A percentile compares a stretch with the other conserved stretches of the same genome.
These are phyloP conservation scores for Drosophila parthenogenetica DNA, from an alignment of 2,888 invertebrate species.

Conservation along the genomic window DNA sequence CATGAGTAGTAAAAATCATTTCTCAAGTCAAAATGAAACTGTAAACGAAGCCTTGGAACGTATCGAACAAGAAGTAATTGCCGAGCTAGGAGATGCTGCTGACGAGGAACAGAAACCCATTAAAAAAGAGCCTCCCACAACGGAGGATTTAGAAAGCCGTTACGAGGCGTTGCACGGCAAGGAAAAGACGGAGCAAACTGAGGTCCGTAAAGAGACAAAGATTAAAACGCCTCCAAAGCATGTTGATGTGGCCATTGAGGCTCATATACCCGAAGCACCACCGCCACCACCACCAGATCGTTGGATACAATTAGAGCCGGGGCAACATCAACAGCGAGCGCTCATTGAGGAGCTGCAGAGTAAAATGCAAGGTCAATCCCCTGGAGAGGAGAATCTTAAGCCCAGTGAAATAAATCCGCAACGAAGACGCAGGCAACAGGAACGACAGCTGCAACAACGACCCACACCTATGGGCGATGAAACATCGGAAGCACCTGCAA, in stretches of 20 bases:
- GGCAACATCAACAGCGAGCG: slow-evolving; percentile 66
- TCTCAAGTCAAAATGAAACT: slow-evolving; percentile 50
- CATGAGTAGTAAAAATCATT: slow-evolving; percentile 63
- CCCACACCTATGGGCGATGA: slow-evolving; percentile 78
- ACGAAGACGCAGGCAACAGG: slow-evolving; percentile 44
- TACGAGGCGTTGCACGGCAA: slow-evolving; percentile 59
- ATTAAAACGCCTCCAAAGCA: slow-evolving; percentile 31
- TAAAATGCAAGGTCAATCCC: slow-evolving; percentile 65
- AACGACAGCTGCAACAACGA: slow-evolving; percentile 50
- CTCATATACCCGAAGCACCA: slow-evolving; percentile 68
- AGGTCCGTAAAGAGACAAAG: slow-evolving; percentile 6
- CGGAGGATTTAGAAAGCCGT: slow-evolving; percentile 70
- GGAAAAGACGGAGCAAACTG: slow-evolving; percentile 45
- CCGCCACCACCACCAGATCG: slow-evolving; percentile 56
- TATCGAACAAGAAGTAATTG: slow-evolving; percentile 65
- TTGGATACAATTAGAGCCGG: slow-evolving; percentile 37
- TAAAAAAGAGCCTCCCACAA: slow-evolving; percentile 59
- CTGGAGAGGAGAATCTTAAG: slow-evolving; percentile 71
- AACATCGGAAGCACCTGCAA: slow-evolving; percentile 84
- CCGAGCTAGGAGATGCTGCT: slow-evolving; percentile 37
- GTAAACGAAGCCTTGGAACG: slow-evolving; percentile 64
- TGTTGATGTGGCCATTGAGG: slow-evolving; percentile 67
- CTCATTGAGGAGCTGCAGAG: slow-evolving; percentile 79
- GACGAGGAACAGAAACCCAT: slow-evolving; percentile 13
- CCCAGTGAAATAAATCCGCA: slow-evolving; percentile 80